These are phyloP conservation scores for Callinectes sapidus DNA, from an alignment of 2,888 invertebrate species.

Conservation along the genomic window DNA sequence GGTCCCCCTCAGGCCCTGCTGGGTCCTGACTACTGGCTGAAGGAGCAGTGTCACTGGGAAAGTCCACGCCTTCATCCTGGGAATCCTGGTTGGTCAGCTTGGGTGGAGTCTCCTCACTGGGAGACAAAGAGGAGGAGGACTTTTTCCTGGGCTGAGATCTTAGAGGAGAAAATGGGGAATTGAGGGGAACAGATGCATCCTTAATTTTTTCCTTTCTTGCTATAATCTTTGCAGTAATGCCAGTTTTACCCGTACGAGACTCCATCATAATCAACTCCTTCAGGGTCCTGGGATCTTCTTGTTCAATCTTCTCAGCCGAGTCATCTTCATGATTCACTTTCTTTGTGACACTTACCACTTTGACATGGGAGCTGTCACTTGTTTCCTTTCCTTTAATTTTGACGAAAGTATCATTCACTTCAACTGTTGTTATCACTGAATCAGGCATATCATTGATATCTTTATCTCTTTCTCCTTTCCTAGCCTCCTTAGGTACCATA, in stretches of 20 bases:
- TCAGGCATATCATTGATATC: not conserved
- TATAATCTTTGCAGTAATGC: not conserved
- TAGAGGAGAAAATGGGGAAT: constrained; percentile 63
- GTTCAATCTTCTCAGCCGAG: not conserved
- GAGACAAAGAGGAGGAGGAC: not conserved
- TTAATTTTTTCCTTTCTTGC: constrained; percentile 34
- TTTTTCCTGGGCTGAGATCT: constrained; percentile 21
- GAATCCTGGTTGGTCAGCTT: constrained; percentile 43
- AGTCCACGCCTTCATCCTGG: constrained; percentile 61
- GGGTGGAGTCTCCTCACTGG: constrained; percentile 30
- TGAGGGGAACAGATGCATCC: constrained; percentile 53
- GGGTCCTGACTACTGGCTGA: constrained; percentile 56
- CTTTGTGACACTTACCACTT: constrained; percentile 46
- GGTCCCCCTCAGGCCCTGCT: constrained; percentile 37
- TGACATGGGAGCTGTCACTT: constrained; percentile 41
- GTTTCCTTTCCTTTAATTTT: not conserved
- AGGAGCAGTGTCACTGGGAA: constrained; percentile 49
- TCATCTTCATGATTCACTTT: not conserved
- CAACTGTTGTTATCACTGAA: not conserved
- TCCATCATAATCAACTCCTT: constrained; percentile 43
- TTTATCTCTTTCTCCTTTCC: not conserved
- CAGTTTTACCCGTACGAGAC: constrained; percentile 52
- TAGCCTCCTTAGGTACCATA: not conserved
- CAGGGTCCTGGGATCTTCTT: constrained; percentile 33
- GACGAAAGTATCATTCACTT: not conserved